phyloP scores from a whole-genome alignment of 2,113 vertebrate species.

The Eudyptes chrysolophus region DNA sequence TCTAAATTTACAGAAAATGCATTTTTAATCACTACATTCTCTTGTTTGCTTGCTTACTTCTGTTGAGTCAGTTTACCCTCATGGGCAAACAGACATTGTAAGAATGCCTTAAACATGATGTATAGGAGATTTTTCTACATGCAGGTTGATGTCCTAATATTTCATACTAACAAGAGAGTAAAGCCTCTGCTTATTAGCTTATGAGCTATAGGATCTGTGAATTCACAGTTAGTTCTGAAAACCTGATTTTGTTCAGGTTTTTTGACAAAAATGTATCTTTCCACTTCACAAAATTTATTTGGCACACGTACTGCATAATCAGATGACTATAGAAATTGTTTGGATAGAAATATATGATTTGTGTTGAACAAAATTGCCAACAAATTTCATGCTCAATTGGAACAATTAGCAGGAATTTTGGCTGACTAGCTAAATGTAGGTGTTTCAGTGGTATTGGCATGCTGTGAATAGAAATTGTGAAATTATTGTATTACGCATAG shows the following conservation, averaged over 20 bases:
- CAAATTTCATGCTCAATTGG: constrained; percentile 67
- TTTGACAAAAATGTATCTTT: not conserved
- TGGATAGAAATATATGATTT: constrained; percentile 38
- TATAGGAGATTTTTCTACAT: not conserved
- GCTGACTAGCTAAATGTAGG: constrained; percentile 41
- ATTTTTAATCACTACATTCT: not conserved
- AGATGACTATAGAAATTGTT: constrained; percentile 27
- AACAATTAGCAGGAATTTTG: constrained; percentile 52
- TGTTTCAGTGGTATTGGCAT: constrained; percentile 1
- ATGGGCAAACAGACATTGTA: not conserved
- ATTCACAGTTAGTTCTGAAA: not conserved
- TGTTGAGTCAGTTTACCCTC: not conserved
- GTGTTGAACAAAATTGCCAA: constrained; percentile 59
- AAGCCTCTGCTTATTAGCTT: not conserved
- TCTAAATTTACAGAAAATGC: not conserved
- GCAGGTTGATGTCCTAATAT: not conserved
- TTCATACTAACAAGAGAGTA: not conserved
- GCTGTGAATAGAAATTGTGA: constrained; percentile 18
- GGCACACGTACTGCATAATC: not conserved
- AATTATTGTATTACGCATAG: constrained; percentile 19
- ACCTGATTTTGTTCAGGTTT: not conserved
- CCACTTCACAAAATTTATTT: not conserved
- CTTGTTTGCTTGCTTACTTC: not conserved
- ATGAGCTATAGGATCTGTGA: not conserved
- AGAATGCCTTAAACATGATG: not conserved